Percentiles rank a stretch among this genome's conserved stretches.
Conservation (phyloP, 2,888 invertebrate genomes). For the Tinea semifulvella region DNA sequence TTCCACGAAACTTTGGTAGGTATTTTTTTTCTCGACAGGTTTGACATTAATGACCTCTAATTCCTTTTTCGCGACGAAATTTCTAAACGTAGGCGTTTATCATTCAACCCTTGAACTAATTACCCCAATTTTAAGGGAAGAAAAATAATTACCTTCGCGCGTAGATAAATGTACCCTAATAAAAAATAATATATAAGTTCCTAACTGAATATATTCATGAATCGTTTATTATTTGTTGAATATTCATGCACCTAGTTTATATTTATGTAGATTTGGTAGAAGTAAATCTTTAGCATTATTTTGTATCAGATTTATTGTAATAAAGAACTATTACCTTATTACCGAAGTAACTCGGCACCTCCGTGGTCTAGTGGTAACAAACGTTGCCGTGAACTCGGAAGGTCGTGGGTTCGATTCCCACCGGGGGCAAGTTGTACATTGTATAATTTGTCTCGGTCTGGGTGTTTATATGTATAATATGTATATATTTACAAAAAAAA, state of each 20-base stretch:
- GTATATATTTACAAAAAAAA: too few relatives aligned
- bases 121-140: slow-evolving; percentile 36
- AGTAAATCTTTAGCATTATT: too few relatives aligned
- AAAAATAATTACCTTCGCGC: slow-evolving; percentile 24
- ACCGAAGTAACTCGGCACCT: too few relatives aligned
- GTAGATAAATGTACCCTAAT: neutral
- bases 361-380: too few relatives aligned
- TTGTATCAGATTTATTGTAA: too few relatives aligned
- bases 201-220: neutral
- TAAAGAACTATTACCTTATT: too few relatives aligned
- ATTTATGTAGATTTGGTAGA: too few relatives aligned
- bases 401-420: too few relatives aligned
- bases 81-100: slow-evolving; percentile 46
- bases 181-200: neutral
- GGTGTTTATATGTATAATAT: too few relatives aligned
- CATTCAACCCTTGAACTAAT: slow-evolving; percentile 41
- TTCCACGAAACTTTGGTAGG: neutral
- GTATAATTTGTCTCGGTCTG: too few relatives aligned
- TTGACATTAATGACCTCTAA: slow-evolving; percentile 38
- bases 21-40: slow-evolving; percentile 16
- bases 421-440: too few relatives aligned
- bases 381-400: too few relatives aligned
- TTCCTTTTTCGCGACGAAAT: slow-evolving; percentile 40
- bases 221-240: neutral
- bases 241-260: neutral